Evolutionary conservation across 2,888 invertebrate species (phyloP).

Genomic region (Muschampia plurimacula): DNA sequence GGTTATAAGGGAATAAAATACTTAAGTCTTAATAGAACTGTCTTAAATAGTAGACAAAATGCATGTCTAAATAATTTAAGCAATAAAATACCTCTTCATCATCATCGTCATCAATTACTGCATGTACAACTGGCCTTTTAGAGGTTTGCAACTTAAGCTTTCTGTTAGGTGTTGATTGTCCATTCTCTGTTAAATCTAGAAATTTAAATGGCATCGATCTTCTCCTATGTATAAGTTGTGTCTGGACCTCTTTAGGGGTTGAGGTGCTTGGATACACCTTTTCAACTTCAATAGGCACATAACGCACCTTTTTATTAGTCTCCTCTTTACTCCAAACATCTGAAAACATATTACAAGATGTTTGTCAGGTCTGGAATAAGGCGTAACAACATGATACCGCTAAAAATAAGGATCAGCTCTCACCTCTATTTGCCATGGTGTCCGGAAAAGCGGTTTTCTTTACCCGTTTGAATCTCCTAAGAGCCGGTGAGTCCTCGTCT

Average conservation of each 20-base stretch:
- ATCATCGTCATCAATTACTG: conserved; percentile 68
- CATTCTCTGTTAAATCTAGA: conserved; percentile 61
- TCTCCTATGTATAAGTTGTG: conserved; percentile 52
- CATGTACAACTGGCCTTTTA: conserved; percentile 61
- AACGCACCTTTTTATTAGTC: conserved; percentile 63
- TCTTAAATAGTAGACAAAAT: background rate
- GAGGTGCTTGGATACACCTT: conserved; percentile 73
- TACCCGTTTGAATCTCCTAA: conserved; percentile 71
- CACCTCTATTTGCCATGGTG: conserved; percentile 69
- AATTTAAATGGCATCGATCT: conserved; percentile 64
- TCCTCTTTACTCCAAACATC: conserved; percentile 60
- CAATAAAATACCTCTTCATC: conserved; percentile 60
- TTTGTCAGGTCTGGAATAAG: background rate
- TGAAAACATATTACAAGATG: conserved; percentile 48
- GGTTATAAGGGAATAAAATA: background rate
- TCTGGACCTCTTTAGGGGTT: conserved; percentile 65
- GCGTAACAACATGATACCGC: background rate
- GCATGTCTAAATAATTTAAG: background rate
- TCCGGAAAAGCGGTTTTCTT: conserved; percentile 69
- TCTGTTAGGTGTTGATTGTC: conserved; percentile 57
- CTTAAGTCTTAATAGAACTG: too few species aligned
- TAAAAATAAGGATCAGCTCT: background rate
- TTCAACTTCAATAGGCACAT: conserved; percentile 76
- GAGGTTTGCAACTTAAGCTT: conserved; percentile 68
- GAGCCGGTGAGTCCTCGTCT: conserved; percentile 72